Evolutionary conservation across 2,797 vertebrate genomes (phyloP).

Genomic region (Sebastes diploproa): DNA sequence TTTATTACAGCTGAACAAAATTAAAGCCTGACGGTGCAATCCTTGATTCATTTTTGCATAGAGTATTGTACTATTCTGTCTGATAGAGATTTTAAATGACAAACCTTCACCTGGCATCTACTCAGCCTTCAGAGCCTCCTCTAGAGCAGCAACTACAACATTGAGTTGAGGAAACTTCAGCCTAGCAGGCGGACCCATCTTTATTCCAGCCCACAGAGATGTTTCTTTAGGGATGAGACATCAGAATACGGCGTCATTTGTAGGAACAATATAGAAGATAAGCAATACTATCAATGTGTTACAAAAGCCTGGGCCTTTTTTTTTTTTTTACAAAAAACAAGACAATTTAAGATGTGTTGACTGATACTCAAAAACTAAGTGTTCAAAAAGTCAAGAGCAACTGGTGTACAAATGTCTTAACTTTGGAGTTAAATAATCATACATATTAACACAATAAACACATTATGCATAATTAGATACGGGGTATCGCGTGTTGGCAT

Average conservation of each 20-base stretch:
- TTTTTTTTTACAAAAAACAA: background rate
- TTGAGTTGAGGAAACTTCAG: conserved; percentile 91
- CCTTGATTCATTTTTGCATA: fast-evolving
- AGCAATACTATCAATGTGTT: background rate
- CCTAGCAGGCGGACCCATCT: conserved; percentile 91
- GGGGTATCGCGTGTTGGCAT: background rate
- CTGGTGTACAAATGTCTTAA: background rate
- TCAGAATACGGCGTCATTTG: background rate
- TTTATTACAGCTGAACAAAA: background rate
- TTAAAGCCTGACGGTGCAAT: background rate
- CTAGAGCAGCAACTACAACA: conserved; percentile 81
- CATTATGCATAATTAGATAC: background rate
- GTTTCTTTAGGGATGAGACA: conserved; percentile 73
- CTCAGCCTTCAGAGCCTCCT: conserved; percentile 70
- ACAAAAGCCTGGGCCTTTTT: background rate
- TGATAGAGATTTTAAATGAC: conserved; percentile 8
- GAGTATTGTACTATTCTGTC: background rate
- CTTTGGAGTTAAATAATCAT: background rate
- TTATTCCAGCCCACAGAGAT: conserved; percentile 90
- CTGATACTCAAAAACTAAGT: background rate
- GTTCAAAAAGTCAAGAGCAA: background rate
- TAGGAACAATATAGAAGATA: background rate
- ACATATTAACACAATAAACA: background rate
- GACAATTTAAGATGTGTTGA: background rate
- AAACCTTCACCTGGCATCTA: conserved; percentile 66